These are phyloP conservation scores for Sipha flava DNA, from an alignment of 1,140 invertebrate genomes.

Conservation along the genomic window DNA sequence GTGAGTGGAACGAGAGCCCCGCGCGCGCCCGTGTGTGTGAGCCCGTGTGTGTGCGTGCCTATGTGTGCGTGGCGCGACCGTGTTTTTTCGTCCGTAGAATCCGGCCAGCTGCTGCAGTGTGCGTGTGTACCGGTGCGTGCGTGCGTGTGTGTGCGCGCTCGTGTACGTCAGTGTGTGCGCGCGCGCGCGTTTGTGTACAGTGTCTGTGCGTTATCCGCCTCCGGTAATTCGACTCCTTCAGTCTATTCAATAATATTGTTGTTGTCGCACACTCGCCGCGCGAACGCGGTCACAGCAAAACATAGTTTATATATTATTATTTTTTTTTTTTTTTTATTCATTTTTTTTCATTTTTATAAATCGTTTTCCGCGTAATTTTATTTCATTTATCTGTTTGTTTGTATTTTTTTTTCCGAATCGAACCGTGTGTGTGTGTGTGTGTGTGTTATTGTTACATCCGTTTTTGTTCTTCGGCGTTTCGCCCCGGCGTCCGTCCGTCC, in stretches of 20 bases:
- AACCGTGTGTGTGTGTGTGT: neutral
- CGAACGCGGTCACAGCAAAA: neutral
- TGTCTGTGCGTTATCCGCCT: conserved; percentile 29
- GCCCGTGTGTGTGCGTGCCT: neutral
- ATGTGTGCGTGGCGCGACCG: neutral
- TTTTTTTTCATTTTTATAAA: neutral
- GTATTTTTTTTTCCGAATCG: neutral
- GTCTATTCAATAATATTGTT: conserved; percentile 22
- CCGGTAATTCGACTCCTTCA: conserved; percentile 29
- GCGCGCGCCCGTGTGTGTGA: neutral
- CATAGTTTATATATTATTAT: neutral
- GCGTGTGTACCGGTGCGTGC: neutral
- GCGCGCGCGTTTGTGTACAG: conserved; percentile 18
- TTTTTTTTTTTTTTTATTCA: neutral
- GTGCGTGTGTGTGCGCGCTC: neutral
- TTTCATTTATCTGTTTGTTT: neutral
- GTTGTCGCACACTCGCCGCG: conserved; percentile 1
- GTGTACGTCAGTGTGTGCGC: neutral
- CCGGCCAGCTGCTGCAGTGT: neutral
- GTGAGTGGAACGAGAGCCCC: neutral
- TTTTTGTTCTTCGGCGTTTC: neutral
- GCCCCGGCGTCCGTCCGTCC: no score
- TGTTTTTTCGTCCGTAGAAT: conserved; percentile 9
- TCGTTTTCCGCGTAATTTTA: neutral
- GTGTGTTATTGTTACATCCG: no score